Base-by-base conservation (phyloP, 2,888 invertebrate genomes). In the Incurvaria masculella region DNA sequence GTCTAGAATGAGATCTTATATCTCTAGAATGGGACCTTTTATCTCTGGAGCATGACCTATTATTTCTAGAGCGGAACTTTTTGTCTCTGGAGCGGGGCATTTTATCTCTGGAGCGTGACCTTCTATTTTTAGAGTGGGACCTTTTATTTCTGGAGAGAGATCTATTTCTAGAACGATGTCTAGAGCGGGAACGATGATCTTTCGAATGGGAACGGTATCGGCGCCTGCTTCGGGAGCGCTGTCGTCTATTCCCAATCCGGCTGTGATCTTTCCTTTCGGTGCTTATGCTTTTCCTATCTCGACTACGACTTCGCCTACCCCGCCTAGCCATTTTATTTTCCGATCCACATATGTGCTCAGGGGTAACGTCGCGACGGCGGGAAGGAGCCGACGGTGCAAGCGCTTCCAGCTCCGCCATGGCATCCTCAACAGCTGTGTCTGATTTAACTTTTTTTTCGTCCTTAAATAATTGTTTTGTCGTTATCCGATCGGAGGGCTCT, bases 401-500 rank as follows among this genome's bases (percentile, higher is more conserved):
- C 3, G 92, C 89, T 70, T 94, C 94, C 45, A 94, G 72, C 53
- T 89, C 89, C 17, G 91, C 87, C 91, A 94, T 91, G 2, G 90
- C 86, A 61, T 91, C 87, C 56, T 88, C 86, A n/a, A 91, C 86
- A 44, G 85, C 71, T 57, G 81, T 79, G 59, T 70, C 71, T 18
- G 57, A 46, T 8, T 49, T 21, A 5, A 33, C 53, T 56, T 67
- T 69, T 16, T 60, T 57, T 59, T 79, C 72, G 47, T 67, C 64
- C 61, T 74, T 76, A 47, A 79, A 75, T 51, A 75, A 64, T 44
- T 76, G 72, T 54, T 72, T 65, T 39, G 75, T 79, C 26, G 74
- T 55, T 59, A 23, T 4, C 4, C 5, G 23, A 23, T 10, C 23
- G 23, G 23, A 23, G 23, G 23, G 67, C 64, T 26, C 67, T 27